A percentile compares a stretch with the other conserved stretches of the same genome.
phyloP scores from a whole-genome alignment of 2,888 invertebrate species.

The Ochropacha duplaris region DNA sequence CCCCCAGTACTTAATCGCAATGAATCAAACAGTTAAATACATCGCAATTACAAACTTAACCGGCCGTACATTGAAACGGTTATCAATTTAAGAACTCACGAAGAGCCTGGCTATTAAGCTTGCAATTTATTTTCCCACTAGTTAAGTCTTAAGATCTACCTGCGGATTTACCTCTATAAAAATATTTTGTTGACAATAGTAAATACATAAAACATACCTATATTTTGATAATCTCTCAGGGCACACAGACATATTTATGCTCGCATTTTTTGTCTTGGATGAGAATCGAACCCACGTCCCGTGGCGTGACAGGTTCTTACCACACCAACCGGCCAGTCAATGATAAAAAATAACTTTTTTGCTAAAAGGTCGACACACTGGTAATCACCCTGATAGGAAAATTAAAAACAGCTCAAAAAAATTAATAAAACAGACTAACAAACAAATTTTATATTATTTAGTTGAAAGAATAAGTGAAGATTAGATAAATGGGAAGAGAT shows the following conservation, averaged over 20 bases:
- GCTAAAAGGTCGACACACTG: no score
- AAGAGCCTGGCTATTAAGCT: slow-evolving; percentile 21
- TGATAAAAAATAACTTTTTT: no score
- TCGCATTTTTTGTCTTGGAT: no score
- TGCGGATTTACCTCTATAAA: background rate
- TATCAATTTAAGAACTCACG: slow-evolving; percentile 52
- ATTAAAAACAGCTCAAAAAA: no score
- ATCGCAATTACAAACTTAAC: slow-evolving; percentile 46
- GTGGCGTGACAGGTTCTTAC: no score
- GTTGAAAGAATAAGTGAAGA: slow-evolving; percentile 2
- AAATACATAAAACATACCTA: no score
- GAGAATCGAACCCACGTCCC: no score
- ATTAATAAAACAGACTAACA: background rate
- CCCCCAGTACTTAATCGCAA: slow-evolving; percentile 21
- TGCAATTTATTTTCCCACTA: slow-evolving; percentile 42
- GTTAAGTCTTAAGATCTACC: background rate
- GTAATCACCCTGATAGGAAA: no score
- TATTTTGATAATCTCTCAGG: no score
- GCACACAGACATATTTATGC: no score
- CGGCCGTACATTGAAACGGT: slow-evolving; percentile 38
- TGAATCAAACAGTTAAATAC: slow-evolving; percentile 59
- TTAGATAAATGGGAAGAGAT: background rate
- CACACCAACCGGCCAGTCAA: no score
- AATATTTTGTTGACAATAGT: no score
- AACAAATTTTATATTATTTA: background rate